Conservation (phyloP, 2,888 invertebrate genomes). For the Podotricha telesiphe region DNA sequence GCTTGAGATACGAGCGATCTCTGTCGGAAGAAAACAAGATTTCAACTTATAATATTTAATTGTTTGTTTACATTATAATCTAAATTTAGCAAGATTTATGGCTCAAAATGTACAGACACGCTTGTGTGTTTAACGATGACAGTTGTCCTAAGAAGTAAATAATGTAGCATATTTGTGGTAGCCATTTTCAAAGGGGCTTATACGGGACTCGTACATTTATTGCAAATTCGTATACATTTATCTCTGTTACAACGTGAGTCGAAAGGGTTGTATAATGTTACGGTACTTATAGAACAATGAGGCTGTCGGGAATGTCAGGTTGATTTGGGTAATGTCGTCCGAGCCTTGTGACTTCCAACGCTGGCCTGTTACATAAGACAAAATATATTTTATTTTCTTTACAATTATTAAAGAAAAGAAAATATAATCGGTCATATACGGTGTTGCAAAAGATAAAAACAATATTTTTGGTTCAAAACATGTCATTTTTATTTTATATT, state of each 20-base stretch:
- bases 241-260: conserved; percentile 32
- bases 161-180: conserved; percentile 21
- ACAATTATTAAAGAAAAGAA: not conserved
- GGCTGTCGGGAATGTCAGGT: conserved; percentile 24
- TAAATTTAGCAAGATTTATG: not conserved
- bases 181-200: conserved; percentile 23
- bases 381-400: not conserved
- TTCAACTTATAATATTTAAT: not conserved
- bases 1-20: not conserved
- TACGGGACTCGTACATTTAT: conserved; percentile 29
- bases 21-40: not conserved
- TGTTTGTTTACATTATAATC: not conserved
- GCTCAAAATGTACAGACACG: not conserved
- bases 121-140: conserved; percentile 29
- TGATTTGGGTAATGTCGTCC: conserved; percentile 29
- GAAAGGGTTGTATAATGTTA: conserved; percentile 35
- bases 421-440: too few relatives aligned
- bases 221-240: conserved; percentile 26
- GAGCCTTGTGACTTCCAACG: conserved; percentile 6
- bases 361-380: not conserved
- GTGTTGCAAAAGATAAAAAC: too few relatives aligned
- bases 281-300: conserved; percentile 34
- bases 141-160: conserved; percentile 33
- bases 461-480: too few relatives aligned
- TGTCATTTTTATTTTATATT: too few relatives aligned